Base-by-base conservation (phyloP, 2,797 vertebrate genomes). In the Trachurus trachurus region DNA sequence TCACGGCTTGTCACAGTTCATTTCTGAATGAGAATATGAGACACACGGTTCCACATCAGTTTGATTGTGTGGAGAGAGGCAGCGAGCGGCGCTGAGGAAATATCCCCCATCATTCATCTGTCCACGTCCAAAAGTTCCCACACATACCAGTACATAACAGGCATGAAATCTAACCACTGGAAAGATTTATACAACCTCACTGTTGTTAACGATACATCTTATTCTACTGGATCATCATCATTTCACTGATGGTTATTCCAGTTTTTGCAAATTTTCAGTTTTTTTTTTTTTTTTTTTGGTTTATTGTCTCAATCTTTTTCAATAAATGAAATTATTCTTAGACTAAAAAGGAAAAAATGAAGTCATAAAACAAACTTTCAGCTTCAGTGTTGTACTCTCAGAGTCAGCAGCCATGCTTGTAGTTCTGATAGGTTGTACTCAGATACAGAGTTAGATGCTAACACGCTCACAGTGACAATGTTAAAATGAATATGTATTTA, bases 1-100 rank as follows among this genome's bases (percentile, higher is more conserved):
- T 88, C 83, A 61, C 79, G 13, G 82, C 81, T 79, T 66, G 82
- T 87, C 84, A 83, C 88, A 82, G 45, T 68, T 85, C 39, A 82
- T 84, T 77, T 89, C 71, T 69, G 68, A 56, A 40, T 12, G 64
- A 80, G 81, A 87, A 87, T 68, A 76, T 56, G 78, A 86, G 87
- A 82, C 63, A 82, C 63, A 26, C 26, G 10, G 58, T 61, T 67
- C 59, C 78, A 81, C 21, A 69, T 66, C 83, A 47, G 45, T 71
- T 54, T 62, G 82, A 77, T 59, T 66, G 75, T 63, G 62, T 11
- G 53, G 40, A 69, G 44, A 73, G 44, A 71, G 65, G 57, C 37
- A 58, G 39, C 45, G 37, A 62, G 39, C 45, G 37, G 54, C 26
- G 62, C 57, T 62, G 56, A 11, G 13, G 37, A 80, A 78, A 78